Conservation (phyloP, 2,797 vertebrate species). For the Melopsittacus undulatus region DNA sequence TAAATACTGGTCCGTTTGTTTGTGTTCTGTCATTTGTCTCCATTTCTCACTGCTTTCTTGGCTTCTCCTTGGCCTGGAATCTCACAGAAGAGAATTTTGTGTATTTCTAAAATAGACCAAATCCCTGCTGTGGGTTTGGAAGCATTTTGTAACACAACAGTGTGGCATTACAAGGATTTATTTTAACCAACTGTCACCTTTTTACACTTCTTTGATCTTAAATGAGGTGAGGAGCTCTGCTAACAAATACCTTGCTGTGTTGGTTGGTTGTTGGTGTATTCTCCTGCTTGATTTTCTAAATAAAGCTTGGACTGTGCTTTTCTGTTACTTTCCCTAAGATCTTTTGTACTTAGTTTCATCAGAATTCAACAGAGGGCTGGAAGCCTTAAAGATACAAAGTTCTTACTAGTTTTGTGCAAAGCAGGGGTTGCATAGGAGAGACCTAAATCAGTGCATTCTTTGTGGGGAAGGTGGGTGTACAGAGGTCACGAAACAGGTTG, state of each 20-base stretch:
- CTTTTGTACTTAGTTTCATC: not conserved
- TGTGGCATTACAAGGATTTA: not conserved
- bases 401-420: not conserved
- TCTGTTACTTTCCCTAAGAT: not conserved
- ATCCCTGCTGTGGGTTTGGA: not conserved
- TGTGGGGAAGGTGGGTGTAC: not conserved
- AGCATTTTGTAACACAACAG: not conserved
- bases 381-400: not conserved
- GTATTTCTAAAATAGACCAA: not conserved
- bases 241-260: not conserved
- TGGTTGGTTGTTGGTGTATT: not conserved
- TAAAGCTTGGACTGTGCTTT: not conserved
- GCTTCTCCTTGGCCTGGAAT: not conserved
- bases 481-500: not conserved
- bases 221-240: not conserved
- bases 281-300: not conserved
- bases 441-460: not conserved
- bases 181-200: not conserved
- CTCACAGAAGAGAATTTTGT: not conserved
- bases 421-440: not conserved
- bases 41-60: not conserved
- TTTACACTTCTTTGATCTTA: not conserved
- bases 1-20: not conserved
- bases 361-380: not conserved
- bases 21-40: not conserved